Evolutionary conservation across 2,888 invertebrate genomes (phyloP).

Genomic region (Lycocerus yunnanus): DNA sequence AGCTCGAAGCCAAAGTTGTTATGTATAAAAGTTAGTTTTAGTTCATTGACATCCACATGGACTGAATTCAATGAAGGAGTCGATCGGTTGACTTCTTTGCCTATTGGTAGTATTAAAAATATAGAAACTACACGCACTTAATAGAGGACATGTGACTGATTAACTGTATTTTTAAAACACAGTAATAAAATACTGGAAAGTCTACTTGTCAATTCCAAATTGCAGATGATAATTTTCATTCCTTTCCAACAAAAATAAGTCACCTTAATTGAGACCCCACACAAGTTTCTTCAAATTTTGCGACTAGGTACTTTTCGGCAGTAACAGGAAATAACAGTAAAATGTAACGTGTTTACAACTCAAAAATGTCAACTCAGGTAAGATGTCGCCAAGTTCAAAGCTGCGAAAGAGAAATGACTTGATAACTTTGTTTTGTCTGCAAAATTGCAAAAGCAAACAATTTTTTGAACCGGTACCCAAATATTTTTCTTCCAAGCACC

Average conservation of each 20-base stretch:
- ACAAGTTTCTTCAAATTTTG: background rate
- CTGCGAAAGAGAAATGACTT: background rate
- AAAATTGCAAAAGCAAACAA: background rate
- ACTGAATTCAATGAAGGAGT: slow-evolving; percentile 2
- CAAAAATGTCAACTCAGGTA: background rate
- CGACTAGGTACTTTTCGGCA: too few species aligned
- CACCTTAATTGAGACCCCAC: background rate
- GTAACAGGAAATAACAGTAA: background rate
- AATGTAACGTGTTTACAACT: background rate
- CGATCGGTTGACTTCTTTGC: slow-evolving; percentile 8
- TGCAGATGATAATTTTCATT: background rate
- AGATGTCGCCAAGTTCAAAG: background rate
- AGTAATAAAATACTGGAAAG: background rate
- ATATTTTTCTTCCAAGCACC: background rate
- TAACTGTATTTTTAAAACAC: slow-evolving; percentile 9
- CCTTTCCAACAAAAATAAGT: background rate
- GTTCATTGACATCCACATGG: slow-evolving; percentile 12
- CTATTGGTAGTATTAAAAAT: background rate
- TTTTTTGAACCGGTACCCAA: background rate
- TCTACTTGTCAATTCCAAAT: background rate
- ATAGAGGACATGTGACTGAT: slow-evolving; percentile 3
- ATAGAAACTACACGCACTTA: slow-evolving; percentile 5
- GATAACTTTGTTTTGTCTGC: background rate
- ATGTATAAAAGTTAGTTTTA: slow-evolving; percentile 8
- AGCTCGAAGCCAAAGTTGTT: background rate